A percentile compares a stretch with the other conserved stretches of the same genome.
Evolutionary conservation across 1,140 invertebrate genomes (phyloP).

Genomic region (Solenopsis fugax): DNA sequence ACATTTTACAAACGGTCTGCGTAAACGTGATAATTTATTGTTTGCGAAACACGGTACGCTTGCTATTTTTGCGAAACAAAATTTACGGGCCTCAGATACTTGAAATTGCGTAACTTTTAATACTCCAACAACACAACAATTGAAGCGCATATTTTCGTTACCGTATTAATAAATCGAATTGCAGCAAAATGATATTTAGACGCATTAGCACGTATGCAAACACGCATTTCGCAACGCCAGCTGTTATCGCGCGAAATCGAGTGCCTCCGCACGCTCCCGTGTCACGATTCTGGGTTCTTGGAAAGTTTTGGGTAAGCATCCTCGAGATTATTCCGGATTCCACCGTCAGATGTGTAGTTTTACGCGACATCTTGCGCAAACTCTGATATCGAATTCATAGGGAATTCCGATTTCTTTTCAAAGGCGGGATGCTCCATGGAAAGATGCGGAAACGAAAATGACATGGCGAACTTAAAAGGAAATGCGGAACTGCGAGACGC

Average conservation of each 20-base stretch:
- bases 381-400: slow-evolving; percentile 58
- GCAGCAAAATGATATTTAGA: neutral
- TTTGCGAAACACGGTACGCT: neutral
- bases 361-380: slow-evolving; percentile 55
- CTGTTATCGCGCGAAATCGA: slow-evolving; percentile 41
- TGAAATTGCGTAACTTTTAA: slow-evolving; percentile 37
- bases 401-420: slow-evolving; percentile 52
- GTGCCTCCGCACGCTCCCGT: slow-evolving; percentile 6
- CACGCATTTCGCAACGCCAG: neutral
- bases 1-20: slow-evolving; percentile 7
- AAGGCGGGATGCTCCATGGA: slow-evolving; percentile 6
- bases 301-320: slow-evolving; percentile 39
- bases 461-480: slow-evolving; percentile 44
- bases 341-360: slow-evolving; percentile 44
- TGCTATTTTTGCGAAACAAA: slow-evolving; percentile 42
- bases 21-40: slow-evolving; percentile 36
- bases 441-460: slow-evolving; percentile 39
- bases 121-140: neutral
- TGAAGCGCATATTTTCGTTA: neutral
- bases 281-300: slow-evolving; percentile 47
- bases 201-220: neutral
- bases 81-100: slow-evolving; percentile 2
- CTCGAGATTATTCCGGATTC: slow-evolving; percentile 42
- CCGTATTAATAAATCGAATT: slow-evolving; percentile 2
- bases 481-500: slow-evolving; percentile 27